These are phyloP conservation scores for Neolamprologus falcicula DNA, from an alignment of 2,113 vertebrate genomes.

Conservation along the genomic window DNA sequence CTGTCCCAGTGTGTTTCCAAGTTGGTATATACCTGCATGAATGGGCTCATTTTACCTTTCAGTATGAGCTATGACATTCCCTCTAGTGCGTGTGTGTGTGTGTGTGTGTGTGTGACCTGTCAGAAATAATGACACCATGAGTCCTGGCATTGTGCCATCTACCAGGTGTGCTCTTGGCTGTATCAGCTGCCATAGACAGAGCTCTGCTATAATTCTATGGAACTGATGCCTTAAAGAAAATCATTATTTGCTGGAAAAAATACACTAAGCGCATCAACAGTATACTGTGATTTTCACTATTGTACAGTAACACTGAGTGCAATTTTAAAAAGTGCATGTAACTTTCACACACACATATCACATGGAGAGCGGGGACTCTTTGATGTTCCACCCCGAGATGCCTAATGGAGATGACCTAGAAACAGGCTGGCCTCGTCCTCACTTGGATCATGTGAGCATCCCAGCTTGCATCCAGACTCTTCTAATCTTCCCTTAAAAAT, in stretches of 20 bases:
- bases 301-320: background rate
- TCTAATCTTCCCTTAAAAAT: constrained; percentile 57
- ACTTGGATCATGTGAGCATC: constrained; percentile 41
- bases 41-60: constrained; percentile 14
- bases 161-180: constrained; percentile 35
- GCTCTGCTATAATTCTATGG: background rate
- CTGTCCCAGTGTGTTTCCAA: background rate
- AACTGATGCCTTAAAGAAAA: background rate
- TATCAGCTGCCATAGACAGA: background rate
- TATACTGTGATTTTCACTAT: background rate
- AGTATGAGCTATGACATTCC: constrained; percentile 18
- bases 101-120: background rate
- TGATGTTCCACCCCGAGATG: constrained; percentile 35
- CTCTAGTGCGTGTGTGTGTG: background rate
- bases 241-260: background rate
- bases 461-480: constrained; percentile 38
- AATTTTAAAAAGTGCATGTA: background rate
- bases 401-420: constrained; percentile 56
- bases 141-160: constrained; percentile 8
- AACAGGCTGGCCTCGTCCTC: constrained; percentile 31
- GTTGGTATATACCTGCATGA: constrained; percentile 17
- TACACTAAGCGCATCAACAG: background rate
- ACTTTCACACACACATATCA: background rate
- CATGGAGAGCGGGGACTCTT: background rate
- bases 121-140: background rate